These are phyloP conservation scores for Emmelina monodactyla DNA, from an alignment of 2,888 invertebrate genomes.

Conservation along the genomic window DNA sequence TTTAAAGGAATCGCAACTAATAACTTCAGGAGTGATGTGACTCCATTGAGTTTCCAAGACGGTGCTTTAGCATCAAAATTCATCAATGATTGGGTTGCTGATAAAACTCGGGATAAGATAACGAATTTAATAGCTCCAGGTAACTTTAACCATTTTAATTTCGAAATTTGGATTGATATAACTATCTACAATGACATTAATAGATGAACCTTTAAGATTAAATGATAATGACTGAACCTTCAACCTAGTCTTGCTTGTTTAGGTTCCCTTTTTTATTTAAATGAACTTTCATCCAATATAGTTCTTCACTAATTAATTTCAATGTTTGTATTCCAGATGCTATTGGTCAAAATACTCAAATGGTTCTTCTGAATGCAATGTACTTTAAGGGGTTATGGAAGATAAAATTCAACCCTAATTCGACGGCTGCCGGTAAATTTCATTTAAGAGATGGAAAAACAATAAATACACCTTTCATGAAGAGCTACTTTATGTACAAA, in stretches of 20 bases:
- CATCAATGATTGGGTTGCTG: slow-evolving; percentile 79
- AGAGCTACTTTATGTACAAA: slow-evolving; percentile 58
- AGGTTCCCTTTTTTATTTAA: too few relatives aligned
- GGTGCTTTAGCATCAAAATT: slow-evolving; percentile 46
- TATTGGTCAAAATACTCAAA: slow-evolving; percentile 56
- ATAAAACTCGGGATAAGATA: slow-evolving; percentile 73
- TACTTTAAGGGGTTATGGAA: slow-evolving; percentile 80
- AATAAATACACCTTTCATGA: slow-evolving; percentile 69
- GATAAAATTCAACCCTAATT: slow-evolving; percentile 64
- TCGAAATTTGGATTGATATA: too few relatives aligned
- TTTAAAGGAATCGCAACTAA: slow-evolving; percentile 37
- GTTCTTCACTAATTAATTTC: too few relatives aligned
- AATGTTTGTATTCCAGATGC: slow-evolving; percentile 47
- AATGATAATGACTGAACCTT: too few relatives aligned
- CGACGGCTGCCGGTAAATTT: slow-evolving; percentile 65
- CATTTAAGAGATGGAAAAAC: slow-evolving; percentile 38
- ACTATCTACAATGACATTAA: too few relatives aligned
- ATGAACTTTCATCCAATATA: too few relatives aligned
- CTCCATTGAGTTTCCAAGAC: slow-evolving; percentile 57
- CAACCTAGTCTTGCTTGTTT: too few relatives aligned
- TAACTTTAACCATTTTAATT: too few relatives aligned
- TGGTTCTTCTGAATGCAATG: slow-evolving; percentile 73
- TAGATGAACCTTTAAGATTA: too few relatives aligned
- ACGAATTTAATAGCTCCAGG: slow-evolving; percentile 65
- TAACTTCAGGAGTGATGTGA: slow-evolving; percentile 65